Conservation (phyloP, 2,888 invertebrate species). For the Trimorus sp. region DNA sequence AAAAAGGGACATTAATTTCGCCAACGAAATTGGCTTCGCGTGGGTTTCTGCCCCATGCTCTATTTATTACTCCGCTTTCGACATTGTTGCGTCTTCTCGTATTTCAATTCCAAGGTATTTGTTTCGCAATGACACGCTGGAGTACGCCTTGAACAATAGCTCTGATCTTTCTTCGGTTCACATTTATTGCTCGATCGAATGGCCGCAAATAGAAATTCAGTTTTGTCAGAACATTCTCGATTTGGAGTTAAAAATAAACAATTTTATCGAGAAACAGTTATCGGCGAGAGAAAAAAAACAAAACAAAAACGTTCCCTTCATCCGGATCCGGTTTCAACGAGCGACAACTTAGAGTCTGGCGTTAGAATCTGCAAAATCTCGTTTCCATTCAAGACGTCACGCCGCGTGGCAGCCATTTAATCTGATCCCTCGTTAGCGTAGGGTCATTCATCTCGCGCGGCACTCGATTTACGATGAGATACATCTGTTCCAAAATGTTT, state of each 20-base stretch:
- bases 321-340: constrained; percentile 31
- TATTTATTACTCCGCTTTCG: background rate
- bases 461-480: constrained; percentile 35
- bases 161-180: too few species aligned
- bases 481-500: constrained; percentile 39
- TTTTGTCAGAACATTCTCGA: too few species aligned
- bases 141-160: too few species aligned
- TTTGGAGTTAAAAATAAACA: too few species aligned
- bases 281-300: too few species aligned
- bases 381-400: constrained; percentile 55
- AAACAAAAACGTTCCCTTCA: constrained; percentile 3
- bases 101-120: too few species aligned
- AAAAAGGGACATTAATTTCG: background rate
- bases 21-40: constrained; percentile 11
- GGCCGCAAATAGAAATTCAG: too few species aligned
- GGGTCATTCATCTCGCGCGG: constrained; percentile 43
- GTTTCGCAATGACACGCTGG: too few species aligned
- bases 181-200: too few species aligned
- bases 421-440: constrained; percentile 55
- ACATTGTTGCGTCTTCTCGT: background rate
- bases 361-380: constrained; percentile 35
- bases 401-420: constrained; percentile 54
- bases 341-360: constrained; percentile 14
- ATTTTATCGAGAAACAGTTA: too few species aligned
- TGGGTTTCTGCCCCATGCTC: background rate